Evolutionary conservation across 2,888 invertebrate genomes (phyloP).

Genomic region (Rhogogaster chlorosoma): DNA sequence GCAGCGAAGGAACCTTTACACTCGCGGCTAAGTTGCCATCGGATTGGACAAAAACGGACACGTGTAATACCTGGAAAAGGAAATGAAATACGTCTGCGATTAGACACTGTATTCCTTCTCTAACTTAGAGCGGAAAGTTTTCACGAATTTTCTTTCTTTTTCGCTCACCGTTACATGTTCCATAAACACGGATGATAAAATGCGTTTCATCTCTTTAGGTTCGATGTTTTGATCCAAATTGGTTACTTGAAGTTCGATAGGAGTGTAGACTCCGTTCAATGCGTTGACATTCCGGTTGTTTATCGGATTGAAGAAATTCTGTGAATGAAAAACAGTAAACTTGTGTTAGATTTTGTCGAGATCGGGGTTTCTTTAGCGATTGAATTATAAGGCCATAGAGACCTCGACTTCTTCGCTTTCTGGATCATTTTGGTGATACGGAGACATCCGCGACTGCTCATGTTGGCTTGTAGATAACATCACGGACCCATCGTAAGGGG

Average conservation of each 20-base stretch:
- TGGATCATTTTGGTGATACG: constrained; percentile 70
- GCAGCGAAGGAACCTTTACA: constrained; percentile 85
- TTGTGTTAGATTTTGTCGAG: not conserved
- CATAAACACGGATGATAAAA: constrained; percentile 82
- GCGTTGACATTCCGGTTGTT: constrained; percentile 66
- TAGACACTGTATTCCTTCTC: not conserved
- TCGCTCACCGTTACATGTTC: constrained; percentile 82
- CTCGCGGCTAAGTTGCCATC: constrained; percentile 86
- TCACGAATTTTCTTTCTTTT: not conserved
- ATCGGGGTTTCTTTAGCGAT: not conserved
- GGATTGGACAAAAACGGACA: constrained; percentile 83
- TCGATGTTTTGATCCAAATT: constrained; percentile 87
- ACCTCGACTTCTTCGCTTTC: constrained; percentile 75
- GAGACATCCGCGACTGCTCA: constrained; percentile 66
- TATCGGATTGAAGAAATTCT: constrained; percentile 76
- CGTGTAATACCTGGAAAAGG: constrained; percentile 79
- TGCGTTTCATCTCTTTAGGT: constrained; percentile 83
- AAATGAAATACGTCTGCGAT: constrained; percentile 13
- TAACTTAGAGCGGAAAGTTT: not conserved
- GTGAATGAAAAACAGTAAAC: constrained; percentile 31
- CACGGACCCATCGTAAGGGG: constrained; percentile 70
- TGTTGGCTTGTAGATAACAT: constrained; percentile 64
- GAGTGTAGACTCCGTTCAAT: constrained; percentile 68
- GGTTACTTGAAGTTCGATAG: constrained; percentile 83
- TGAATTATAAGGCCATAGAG: constrained; percentile 33